Evolutionary conservation across 2,113 vertebrate genomes (phyloP).

Genomic region (Pandion haliaetus): DNA sequence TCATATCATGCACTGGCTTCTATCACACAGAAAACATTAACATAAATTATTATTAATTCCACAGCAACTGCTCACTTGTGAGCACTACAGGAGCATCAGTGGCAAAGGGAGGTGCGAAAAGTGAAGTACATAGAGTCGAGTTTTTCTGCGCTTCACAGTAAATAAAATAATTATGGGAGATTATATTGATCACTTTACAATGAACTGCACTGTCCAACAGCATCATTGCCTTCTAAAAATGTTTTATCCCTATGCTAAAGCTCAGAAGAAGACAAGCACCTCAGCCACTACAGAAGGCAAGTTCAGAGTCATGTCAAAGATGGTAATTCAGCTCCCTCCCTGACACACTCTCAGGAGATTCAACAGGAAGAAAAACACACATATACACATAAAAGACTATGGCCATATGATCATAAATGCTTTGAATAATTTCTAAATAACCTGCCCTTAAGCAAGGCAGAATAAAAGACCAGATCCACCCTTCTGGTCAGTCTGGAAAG

Average conservation of each 20-base stretch:
- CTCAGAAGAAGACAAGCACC: background rate
- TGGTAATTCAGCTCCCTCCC: background rate
- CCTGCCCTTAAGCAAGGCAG: background rate
- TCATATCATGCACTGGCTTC: fast-evolving
- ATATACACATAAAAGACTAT: background rate
- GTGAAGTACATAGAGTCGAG: fast-evolving
- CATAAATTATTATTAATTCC: background rate
- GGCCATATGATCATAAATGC: background rate
- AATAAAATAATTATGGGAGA: background rate
- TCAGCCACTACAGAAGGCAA: background rate
- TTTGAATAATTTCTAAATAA: background rate
- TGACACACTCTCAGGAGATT: background rate
- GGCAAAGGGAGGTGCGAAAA: background rate
- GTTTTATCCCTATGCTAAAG: background rate
- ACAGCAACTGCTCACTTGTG: background rate
- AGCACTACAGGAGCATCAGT: fast-evolving
- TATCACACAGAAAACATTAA: fast-evolving
- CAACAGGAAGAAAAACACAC: background rate
- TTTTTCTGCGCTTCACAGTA: background rate
- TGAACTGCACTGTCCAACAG: background rate
- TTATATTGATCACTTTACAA: background rate
- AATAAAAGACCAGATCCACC: background rate
- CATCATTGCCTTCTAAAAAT: background rate
- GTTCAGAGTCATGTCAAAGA: background rate
- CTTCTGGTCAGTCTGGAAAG: background rate